These are phyloP conservation scores for Uria lomvia DNA, from an alignment of 2,113 vertebrate species.

Conservation along the genomic window DNA sequence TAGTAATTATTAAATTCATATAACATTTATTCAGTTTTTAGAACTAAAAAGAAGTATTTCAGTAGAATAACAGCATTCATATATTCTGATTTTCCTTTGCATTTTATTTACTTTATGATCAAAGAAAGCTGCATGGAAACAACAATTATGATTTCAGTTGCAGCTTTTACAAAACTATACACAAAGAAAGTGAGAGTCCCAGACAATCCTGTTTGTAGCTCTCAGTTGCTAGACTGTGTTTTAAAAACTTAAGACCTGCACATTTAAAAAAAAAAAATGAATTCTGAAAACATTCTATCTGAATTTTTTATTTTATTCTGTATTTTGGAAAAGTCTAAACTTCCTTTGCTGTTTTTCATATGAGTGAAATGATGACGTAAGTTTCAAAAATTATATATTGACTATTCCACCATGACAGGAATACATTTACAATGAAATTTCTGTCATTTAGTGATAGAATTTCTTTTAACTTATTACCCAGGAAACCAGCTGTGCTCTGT, in stretches of 20 bases:
- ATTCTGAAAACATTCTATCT: background rate
- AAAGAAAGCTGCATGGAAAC: background rate
- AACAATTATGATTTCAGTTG: background rate
- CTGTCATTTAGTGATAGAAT: background rate
- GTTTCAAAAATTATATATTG: accelerated
- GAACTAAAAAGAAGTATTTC: background rate
- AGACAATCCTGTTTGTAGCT: background rate
- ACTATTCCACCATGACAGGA: background rate
- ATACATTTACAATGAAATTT: background rate
- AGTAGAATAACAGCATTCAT: background rate
- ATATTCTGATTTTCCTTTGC: background rate
- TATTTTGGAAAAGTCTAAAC: background rate
- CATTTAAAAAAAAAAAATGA: background rate
- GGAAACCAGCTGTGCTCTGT: slow-evolving; percentile 99
- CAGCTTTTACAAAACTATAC: background rate
- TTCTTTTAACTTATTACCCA: slow-evolving; percentile 77
- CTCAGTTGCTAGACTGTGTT: background rate
- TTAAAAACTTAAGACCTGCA: background rate
- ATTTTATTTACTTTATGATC: background rate
- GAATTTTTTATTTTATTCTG: background rate
- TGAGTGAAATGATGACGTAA: accelerated
- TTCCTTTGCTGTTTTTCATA: background rate
- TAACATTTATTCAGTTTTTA: background rate
- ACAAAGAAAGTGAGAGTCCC: background rate
- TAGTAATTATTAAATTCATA: background rate